Conservation (phyloP, 2,113 vertebrate genomes). For the Perca flavescens region DNA sequence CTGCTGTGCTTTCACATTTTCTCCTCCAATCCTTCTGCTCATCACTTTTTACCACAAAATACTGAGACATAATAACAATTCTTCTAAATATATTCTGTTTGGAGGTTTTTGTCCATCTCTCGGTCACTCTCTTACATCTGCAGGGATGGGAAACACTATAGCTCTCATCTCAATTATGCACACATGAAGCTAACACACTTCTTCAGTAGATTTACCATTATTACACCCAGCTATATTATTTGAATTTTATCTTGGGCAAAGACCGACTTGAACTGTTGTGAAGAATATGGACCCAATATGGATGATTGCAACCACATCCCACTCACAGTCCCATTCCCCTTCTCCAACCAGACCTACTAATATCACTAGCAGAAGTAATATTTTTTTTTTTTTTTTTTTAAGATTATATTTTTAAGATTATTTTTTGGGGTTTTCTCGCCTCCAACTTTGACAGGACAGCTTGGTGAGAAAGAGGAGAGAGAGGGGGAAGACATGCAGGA, state of each 20-base stretch:
- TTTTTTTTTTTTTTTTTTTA: neutral
- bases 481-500: too few relatives aligned
- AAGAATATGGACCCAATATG: conserved; percentile 24
- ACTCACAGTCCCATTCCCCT: neutral
- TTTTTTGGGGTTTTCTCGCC: too few relatives aligned
- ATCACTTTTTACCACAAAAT: conserved; percentile 44
- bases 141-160: neutral
- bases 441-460: too few relatives aligned
- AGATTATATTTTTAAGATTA: too few relatives aligned
- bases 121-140: neutral
- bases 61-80: conserved; percentile 3
- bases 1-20: conserved; percentile 74
- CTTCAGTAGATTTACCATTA: neutral
- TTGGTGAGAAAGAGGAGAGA: too few relatives aligned
- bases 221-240: neutral
- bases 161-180: neutral
- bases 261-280: neutral
- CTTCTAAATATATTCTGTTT: conserved; percentile 1
- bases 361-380: conserved; percentile 17
- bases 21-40: conserved; percentile 71
- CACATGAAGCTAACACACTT: conserved; percentile 18
- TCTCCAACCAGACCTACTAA: neutral
- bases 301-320: conserved; percentile 8
- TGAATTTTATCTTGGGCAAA: neutral
- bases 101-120: conserved; percentile 8